Conservation (phyloP, 2,113 vertebrate genomes). For the Australoheros scitulus region DNA sequence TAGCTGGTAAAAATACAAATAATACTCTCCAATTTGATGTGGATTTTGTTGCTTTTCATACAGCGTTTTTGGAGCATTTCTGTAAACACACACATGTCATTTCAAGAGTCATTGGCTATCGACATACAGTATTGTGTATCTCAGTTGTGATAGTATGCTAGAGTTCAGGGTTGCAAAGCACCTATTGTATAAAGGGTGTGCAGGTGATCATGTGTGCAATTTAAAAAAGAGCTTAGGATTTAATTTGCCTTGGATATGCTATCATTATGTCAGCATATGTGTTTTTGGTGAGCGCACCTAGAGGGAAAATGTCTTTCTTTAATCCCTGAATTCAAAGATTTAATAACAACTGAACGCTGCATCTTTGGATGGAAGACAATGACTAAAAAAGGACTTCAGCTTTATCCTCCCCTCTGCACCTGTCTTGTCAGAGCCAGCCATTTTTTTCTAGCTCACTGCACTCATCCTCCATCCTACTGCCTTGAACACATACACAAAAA, state of each 20-base stretch:
- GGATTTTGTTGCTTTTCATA: neutral
- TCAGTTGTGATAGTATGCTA: neutral
- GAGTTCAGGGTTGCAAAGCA: neutral
- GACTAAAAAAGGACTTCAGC: conserved; percentile 17
- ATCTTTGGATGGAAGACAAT: conserved; percentile 2
- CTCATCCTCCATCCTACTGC: conserved; percentile 34
- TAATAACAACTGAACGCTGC: neutral
- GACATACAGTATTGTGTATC: neutral
- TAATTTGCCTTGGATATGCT: neutral
- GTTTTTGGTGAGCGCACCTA: conserved; percentile 3
- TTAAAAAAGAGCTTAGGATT: conserved; percentile 4
- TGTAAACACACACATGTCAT: too few relatives aligned
- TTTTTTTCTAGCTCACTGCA: conserved; percentile 42
- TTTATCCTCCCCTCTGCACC: conserved; percentile 38
- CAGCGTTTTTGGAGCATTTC: neutral
- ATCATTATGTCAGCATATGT: conserved; percentile 35
- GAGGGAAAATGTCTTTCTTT: conserved; percentile 6
- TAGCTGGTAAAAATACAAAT: too few relatives aligned
- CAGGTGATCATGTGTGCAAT: conserved; percentile 13
- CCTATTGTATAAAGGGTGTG: neutral
- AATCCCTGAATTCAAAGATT: conserved; percentile 11
- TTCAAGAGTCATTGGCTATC: neutral
- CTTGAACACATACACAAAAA: conserved; percentile 6
- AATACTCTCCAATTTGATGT: neutral
- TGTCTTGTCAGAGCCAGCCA: conserved; percentile 26